Evolutionary conservation across 1,140 invertebrate species (phyloP), one percentile per base, ranked within the genome.

Genomic region (Euwallacea similis): DNA sequence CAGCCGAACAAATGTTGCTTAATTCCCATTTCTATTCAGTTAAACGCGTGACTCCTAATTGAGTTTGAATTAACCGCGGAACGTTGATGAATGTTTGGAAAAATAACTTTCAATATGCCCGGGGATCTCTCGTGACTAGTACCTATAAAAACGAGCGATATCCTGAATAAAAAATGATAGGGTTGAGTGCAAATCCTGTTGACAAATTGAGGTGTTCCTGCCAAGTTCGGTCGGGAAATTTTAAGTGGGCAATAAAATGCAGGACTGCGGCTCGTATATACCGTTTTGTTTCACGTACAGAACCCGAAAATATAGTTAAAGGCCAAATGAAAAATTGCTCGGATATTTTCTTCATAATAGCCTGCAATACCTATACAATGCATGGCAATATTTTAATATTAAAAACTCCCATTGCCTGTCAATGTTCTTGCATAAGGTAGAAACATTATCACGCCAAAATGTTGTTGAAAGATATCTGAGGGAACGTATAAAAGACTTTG

Each of bases 201-300:
- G 63, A 66, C 63, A 66, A 66, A 66, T 66, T 66, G 63, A 66
- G 63, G 63, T 66, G 63, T 66, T 54, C 46, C 47, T n/a, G 63
- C 43, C 63, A 66, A 66, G 63, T 66, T 56, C 41, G 53, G 43
- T 66, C 43, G 43, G 7, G 63, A 66, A 66, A 66, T 66, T 66
- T 66, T 46, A 66, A 66, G 47, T 41, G 47, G 53, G 53, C 63
- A 9, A 66, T 66, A 66, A 66, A 66, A 66, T 66, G 63, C 63
- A 66, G 63, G 55, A 55, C 47, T 16, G 16, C 11, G 42, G 43
- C n/a, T 64, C 61, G 46, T 66, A 54, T 55, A 55, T 66, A 66
- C 63, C 63, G 41, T 66, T 66, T 66, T 66, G 63, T 66, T 66
- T 66, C 63, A 66, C 21, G 47, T 54, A 50, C 63, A 66, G 63